Conservation (phyloP, 2,888 invertebrate genomes). For the Orchesella flavescens region DNA sequence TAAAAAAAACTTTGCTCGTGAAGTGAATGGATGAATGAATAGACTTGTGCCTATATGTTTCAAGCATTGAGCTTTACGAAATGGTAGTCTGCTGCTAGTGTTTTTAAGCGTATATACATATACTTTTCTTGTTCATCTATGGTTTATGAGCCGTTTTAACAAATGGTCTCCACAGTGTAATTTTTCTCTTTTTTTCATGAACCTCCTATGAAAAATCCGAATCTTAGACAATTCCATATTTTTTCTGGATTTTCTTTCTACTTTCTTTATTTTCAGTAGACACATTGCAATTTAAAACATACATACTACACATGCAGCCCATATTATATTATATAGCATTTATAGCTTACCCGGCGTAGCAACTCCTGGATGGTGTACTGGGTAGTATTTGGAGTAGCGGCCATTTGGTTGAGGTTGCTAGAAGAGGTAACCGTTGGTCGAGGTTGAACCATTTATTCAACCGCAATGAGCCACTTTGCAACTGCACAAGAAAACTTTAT, state of each 20-base stretch:
- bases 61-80: too few relatives aligned
- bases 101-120: too few relatives aligned
- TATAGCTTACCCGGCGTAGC: constrained; percentile 70
- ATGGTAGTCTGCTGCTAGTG: too few relatives aligned
- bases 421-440: constrained; percentile 66
- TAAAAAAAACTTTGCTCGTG: too few relatives aligned
- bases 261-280: not conserved
- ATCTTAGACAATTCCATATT: constrained; percentile 46
- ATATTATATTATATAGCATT: constrained; percentile 1
- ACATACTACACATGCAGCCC: not conserved
- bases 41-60: too few relatives aligned
- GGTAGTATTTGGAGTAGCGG: constrained; percentile 68
- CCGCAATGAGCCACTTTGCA: constrained; percentile 50
- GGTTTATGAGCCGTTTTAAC: constrained; percentile 56
- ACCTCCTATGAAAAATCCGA: constrained; percentile 36
- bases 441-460: constrained; percentile 72
- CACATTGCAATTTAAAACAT: not conserved
- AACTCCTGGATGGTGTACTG: constrained; percentile 71
- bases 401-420: constrained; percentile 68
- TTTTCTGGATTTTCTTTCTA: constrained; percentile 16
- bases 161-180: constrained; percentile 51
- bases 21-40: too few relatives aligned
- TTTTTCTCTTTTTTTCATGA: constrained; percentile 36
- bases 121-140: constrained; percentile 28
- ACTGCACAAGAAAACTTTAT: constrained; percentile 41